A percentile compares a stretch with the other conserved stretches of the same genome.
phyloP scores from a whole-genome alignment of 2,797 vertebrate genomes.

The Acridotheres tristis region DNA sequence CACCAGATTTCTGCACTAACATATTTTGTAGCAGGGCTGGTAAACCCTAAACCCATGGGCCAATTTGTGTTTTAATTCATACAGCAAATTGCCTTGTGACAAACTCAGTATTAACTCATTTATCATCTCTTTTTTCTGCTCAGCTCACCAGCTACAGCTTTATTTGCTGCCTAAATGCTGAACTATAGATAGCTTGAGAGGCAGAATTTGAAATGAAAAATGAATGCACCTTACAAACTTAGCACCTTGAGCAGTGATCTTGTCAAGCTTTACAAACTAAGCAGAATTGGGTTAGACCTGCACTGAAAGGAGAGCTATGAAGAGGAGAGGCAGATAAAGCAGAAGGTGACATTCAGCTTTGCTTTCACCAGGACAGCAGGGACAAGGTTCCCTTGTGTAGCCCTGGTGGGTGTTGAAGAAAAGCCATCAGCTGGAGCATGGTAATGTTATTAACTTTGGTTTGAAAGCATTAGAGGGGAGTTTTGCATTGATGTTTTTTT shows the following conservation, averaged over 20 bases:
- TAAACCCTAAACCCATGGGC: conserved; percentile 23
- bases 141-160: conserved; percentile 30
- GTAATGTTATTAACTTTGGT: neutral
- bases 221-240: conserved; percentile 9
- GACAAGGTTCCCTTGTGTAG: neutral
- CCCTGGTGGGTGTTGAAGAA: neutral
- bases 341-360: conserved; percentile 38
- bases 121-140: conserved; percentile 38
- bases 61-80: conserved; percentile 61
- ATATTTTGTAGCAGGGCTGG: conserved; percentile 4
- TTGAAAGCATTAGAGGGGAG: neutral
- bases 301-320: neutral
- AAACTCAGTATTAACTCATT: conserved; percentile 58
- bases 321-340: neutral
- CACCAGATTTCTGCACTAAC: neutral
- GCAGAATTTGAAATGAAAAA: conserved; percentile 55
- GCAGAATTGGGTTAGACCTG: conserved; percentile 14
- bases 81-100: conserved; percentile 45
- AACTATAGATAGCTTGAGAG: conserved; percentile 21
- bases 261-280: conserved; percentile 42
- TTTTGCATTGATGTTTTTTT: neutral
- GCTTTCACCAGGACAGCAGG: neutral
- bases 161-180: conserved; percentile 23
- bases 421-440: neutral
- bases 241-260: neutral